These are phyloP conservation scores for Acanthurus tractus DNA, from an alignment of 2,797 vertebrate species.

Conservation along the genomic window DNA sequence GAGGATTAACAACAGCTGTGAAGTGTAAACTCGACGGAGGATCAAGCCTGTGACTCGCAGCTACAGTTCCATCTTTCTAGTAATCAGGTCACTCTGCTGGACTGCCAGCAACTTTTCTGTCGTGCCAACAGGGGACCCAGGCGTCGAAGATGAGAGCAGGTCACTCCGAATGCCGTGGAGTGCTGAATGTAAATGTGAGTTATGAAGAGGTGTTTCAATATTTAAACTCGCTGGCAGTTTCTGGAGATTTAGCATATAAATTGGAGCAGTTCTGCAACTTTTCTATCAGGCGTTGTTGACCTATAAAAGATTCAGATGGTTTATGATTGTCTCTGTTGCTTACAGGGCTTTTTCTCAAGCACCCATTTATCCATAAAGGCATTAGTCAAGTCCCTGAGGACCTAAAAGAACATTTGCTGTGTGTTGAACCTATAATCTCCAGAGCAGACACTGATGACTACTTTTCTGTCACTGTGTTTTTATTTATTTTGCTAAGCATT, in stretches of 20 bases:
- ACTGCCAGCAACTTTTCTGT: constrained; percentile 51
- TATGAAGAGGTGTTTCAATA: constrained; percentile 60
- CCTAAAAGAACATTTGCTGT: constrained; percentile 27
- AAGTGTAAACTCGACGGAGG: constrained; percentile 50
- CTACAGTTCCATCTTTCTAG: constrained; percentile 48
- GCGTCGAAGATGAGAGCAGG: constrained; percentile 51
- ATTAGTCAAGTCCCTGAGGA: constrained; percentile 15
- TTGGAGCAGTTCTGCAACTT: constrained; percentile 26
- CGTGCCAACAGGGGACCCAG: constrained; percentile 46
- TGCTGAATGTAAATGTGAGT: constrained; percentile 60
- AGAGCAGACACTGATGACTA: constrained; percentile 17
- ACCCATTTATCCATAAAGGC: constrained; percentile 33
- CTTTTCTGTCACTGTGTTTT: constrained; percentile 11
- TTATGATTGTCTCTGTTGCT: constrained; percentile 44
- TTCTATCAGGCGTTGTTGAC: constrained; percentile 53
- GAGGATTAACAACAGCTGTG: constrained; percentile 63
- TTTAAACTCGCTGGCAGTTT: constrained; percentile 53
- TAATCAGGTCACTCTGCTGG: constrained; percentile 71
- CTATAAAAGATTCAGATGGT: constrained; percentile 58
- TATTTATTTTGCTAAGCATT: constrained; percentile 14
- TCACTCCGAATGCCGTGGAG: constrained; percentile 19
- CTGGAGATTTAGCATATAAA: constrained; percentile 44
- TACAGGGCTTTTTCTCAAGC: constrained; percentile 42
- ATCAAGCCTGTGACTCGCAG: constrained; percentile 55
- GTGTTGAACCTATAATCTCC: constrained; percentile 10